These are phyloP conservation scores for Holcopasites calliopsidis DNA, from an alignment of 1,140 invertebrate species.

Conservation along the genomic window DNA sequence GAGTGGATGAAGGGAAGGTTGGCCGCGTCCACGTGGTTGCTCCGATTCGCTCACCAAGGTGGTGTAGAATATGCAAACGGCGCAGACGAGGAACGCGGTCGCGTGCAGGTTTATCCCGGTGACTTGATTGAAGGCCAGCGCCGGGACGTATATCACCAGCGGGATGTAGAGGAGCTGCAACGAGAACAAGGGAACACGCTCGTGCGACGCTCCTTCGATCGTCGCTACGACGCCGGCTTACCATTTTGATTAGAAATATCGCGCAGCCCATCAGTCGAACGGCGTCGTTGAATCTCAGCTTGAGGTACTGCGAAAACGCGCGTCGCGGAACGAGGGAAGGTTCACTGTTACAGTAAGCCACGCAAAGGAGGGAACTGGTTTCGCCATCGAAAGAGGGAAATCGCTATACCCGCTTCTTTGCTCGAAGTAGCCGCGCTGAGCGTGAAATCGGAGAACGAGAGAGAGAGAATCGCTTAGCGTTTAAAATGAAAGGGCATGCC, in stretches of 20 bases:
- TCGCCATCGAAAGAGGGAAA: no score
- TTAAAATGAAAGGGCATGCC: no score
- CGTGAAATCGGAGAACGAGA: no score
- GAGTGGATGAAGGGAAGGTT: no score
- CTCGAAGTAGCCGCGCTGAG: no score
- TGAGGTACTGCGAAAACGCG: slow-evolving; percentile 83
- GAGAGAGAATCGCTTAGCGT: no score
- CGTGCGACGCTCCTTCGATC: neutral
- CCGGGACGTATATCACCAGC: slow-evolving; percentile 94
- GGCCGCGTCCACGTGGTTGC: no score
- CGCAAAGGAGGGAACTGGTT: no score
- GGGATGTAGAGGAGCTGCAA: slow-evolving; percentile 88
- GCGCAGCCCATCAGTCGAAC: slow-evolving; percentile 84
- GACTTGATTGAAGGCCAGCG: slow-evolving; percentile 93
- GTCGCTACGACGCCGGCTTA: slow-evolving; percentile 54
- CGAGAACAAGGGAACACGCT: slow-evolving; percentile 6
- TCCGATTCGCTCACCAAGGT: slow-evolving; percentile 89
- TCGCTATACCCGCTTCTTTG: no score
- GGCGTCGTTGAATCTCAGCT: slow-evolving; percentile 83
- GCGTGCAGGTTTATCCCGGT: slow-evolving; percentile 86
- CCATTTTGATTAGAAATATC: slow-evolving; percentile 84
- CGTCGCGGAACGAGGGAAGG: neutral
- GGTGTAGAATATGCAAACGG: slow-evolving; percentile 91
- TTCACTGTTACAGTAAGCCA: no score
- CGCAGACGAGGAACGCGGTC: slow-evolving; percentile 85